phyloP scores from a whole-genome alignment of 2,797 vertebrate species.

The Ara ararauna region DNA sequence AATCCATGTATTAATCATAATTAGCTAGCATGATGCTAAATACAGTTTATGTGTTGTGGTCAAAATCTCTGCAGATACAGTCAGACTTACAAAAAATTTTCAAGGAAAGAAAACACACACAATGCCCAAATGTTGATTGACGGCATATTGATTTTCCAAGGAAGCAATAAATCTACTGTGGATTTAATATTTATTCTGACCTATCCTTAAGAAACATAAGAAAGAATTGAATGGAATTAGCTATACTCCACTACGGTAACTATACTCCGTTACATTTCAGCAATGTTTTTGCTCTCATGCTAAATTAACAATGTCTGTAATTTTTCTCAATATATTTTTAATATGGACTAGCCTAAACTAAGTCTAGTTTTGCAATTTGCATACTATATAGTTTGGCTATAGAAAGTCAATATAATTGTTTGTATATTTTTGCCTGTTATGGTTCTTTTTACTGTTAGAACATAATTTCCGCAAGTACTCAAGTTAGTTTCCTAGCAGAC shows the following conservation, averaged over 20 bases:
- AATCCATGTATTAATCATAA: not conserved
- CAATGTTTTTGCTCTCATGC: conserved; percentile 27
- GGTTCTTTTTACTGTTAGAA: not conserved
- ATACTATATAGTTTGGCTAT: not conserved
- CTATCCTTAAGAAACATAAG: conserved; percentile 40
- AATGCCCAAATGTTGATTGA: conserved; percentile 11
- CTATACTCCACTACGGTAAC: conserved; percentile 4
- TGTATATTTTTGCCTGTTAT: not conserved
- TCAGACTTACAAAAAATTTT: not conserved
- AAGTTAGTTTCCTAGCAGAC: not conserved
- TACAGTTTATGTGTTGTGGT: not conserved
- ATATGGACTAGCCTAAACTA: not conserved
- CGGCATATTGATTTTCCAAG: conserved; percentile 37
- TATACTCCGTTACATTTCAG: conserved; percentile 5
- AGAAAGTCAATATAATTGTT: not conserved
- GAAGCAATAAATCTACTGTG: conserved; percentile 47
- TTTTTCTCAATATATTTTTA: conserved; percentile 27
- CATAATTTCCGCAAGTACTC: not conserved
- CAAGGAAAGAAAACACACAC: not conserved
- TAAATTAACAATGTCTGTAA: conserved; percentile 11
- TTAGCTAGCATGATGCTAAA: not conserved
- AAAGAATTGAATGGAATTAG: conserved; percentile 43
- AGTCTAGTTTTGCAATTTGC: not conserved
- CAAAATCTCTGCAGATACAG: not conserved
- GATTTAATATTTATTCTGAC: conserved; percentile 54